Evolutionary conservation across 2,888 invertebrate genomes (phyloP).

Genomic region (Hydraecia micacea): DNA sequence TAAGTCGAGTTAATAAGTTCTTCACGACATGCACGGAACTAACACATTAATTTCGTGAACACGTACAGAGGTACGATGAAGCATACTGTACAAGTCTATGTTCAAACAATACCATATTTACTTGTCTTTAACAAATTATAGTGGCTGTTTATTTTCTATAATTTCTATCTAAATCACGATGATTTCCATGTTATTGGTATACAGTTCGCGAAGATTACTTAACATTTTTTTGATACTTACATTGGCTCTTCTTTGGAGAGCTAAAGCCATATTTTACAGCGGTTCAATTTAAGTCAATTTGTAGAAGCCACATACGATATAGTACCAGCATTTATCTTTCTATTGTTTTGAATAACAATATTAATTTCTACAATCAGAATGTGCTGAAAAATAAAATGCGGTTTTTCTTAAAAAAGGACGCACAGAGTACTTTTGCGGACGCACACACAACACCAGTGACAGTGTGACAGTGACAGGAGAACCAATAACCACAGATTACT

Average conservation of each 20-base stretch:
- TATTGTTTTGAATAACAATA: not conserved
- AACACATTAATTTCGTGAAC: not conserved
- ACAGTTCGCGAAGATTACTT: not conserved
- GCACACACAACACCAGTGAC: not conserved
- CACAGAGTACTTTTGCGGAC: too few relatives aligned
- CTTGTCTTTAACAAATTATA: not conserved
- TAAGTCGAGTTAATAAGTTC: too few relatives aligned
- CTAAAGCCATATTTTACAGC: constrained; percentile 90
- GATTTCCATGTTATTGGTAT: not conserved
- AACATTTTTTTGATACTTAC: constrained; percentile 86
- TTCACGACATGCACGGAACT: too few relatives aligned
- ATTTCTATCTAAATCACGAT: not conserved
- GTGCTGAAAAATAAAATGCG: not conserved
- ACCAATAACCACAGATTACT: too few relatives aligned
- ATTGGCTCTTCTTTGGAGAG: constrained; percentile 94
- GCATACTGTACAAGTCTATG: too few relatives aligned
- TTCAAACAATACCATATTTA: not conserved
- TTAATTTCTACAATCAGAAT: not conserved
- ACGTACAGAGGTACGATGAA: not conserved
- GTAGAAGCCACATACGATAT: not conserved
- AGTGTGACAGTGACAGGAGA: too few relatives aligned
- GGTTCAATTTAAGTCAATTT: not conserved
- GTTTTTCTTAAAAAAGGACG: not conserved
- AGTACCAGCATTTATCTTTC: not conserved
- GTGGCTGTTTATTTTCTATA: not conserved